Evolutionary conservation across 2,797 vertebrate genomes (phyloP).

Genomic region (Lacerta bilineata): DNA sequence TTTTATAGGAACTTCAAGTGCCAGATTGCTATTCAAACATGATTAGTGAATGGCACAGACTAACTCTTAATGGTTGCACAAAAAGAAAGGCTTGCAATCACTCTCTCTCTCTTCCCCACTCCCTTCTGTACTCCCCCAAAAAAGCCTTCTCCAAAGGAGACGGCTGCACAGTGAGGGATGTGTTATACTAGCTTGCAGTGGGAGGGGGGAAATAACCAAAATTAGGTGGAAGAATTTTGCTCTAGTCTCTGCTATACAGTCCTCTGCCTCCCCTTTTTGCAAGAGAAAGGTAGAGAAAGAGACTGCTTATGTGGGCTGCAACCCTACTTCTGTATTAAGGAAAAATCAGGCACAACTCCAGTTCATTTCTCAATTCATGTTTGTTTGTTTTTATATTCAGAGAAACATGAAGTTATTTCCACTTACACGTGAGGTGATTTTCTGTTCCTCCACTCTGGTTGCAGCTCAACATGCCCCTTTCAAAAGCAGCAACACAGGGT

Average conservation of each 20-base stretch:
- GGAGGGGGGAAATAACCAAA: no score
- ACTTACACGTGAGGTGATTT: not conserved
- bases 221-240: no score
- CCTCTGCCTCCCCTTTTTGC: not conserved
- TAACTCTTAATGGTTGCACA: no score
- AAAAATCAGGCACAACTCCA: conserved; percentile 69
- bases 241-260: no score
- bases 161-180: no score
- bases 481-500: not conserved
- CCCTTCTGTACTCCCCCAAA: no score
- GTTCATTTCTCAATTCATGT: conserved; percentile 41
- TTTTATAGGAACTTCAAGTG: conserved; percentile 40
- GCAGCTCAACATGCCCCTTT: not conserved
- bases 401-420: not conserved
- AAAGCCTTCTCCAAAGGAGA: no score
- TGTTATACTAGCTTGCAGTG: no score
- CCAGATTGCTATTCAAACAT: conserved; percentile 16
- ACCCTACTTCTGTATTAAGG: conserved; percentile 32
- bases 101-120: no score
- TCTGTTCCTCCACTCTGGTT: not conserved
- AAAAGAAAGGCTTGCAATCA: no score
- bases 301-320: not conserved
- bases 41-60: not conserved
- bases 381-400: conserved; percentile 30
- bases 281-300: not conserved